Evolutionary conservation across 1,140 invertebrate genomes (phyloP), one percentile per base, ranked within the genome.

Genomic region (Plectrocnemia conspersa): DNA sequence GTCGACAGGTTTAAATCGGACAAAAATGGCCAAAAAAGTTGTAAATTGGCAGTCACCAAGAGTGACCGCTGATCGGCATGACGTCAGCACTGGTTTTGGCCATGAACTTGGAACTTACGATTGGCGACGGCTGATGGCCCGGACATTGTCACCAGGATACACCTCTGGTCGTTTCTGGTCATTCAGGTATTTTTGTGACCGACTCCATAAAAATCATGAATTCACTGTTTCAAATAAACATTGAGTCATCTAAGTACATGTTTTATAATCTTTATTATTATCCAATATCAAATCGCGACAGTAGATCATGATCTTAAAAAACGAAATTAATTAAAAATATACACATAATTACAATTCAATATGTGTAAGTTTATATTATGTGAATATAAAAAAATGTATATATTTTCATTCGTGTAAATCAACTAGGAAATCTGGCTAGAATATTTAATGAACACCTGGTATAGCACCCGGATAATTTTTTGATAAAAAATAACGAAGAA

Each of bases 91-190:
- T 16, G 2, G 27, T 47, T 2, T 3, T 24, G 46, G 32, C 29
- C 46, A 32, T 48, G 46, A 48, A 48, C 46, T 48, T 48, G 46
- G 29, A 48, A 48, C 46, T 19, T 24, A 22, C 15, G 13, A 10
- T 38, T 11, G 23, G 13, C 15, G 41, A 19, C n/a, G n/a, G n/a
- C n/a, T n/a, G n/a, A n/a, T n/a, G n/a, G n/a, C n/a, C 11, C 44
- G 46, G 29, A 33, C 29, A 48, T 1, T 48, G 46, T 48, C 27
- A 9, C 32, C 16, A 22, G 19, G 24, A 42, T 21, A 11, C 16
- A 42, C 9, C n/a, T 42, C 19, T 22, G 16, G 36, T 9, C 36
- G 36, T 19, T 11, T 11, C 1, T 6, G 19, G n/a, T n/a, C n/a
- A n/a, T n/a, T n/a, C n/a, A n/a, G n/a, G n/a, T n/a, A n/a, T n/a